Conservation (phyloP, 2,113 vertebrate species). For the Calonectris borealis region DNA sequence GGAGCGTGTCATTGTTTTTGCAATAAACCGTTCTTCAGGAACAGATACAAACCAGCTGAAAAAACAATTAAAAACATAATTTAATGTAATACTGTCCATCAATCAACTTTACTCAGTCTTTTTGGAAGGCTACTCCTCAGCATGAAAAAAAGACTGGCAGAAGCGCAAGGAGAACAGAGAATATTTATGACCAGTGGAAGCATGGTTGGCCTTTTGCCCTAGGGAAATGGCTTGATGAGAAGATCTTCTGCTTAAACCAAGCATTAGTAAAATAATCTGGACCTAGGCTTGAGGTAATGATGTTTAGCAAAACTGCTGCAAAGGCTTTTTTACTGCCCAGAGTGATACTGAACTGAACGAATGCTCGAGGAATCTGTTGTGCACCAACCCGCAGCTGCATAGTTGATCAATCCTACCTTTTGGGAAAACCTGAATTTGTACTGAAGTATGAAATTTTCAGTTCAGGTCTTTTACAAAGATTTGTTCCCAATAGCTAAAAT, state of each 20-base stretch:
- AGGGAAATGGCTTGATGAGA: neutral
- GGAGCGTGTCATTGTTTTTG: conserved; percentile 26
- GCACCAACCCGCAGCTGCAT: neutral
- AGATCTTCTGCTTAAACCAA: neutral
- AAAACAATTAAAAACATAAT: conserved; percentile 11
- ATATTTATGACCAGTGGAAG: neutral
- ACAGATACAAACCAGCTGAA: neutral
- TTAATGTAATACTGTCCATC: neutral
- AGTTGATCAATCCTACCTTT: neutral
- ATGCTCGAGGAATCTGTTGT: neutral
- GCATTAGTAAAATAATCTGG: neutral
- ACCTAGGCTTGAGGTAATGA: neutral
- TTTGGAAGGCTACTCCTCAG: neutral
- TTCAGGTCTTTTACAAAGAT: neutral
- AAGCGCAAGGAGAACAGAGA: neutral
- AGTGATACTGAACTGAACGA: neutral
- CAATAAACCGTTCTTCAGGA: neutral
- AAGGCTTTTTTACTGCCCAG: neutral
- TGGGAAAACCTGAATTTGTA: neutral
- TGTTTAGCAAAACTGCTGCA: neutral
- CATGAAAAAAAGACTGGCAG: neutral
- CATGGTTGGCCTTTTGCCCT: neutral
- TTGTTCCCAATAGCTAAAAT: neutral
- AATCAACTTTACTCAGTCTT: neutral
- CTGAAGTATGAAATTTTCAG: neutral